Conservation (phyloP, 2,888 invertebrate species). For the Mellilla xanthometata region DNA sequence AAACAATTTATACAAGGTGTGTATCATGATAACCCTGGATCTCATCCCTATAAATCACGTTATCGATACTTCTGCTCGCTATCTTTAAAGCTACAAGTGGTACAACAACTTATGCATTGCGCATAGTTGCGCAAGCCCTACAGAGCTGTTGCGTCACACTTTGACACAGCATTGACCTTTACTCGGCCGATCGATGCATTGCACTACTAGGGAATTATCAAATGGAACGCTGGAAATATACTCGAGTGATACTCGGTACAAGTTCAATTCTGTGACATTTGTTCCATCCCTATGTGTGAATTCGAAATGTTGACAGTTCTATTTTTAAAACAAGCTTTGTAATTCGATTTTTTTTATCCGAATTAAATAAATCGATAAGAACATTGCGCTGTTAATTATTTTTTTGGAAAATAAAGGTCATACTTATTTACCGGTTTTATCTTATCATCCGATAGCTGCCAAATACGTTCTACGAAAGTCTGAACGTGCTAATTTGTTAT, state of each 20-base stretch:
- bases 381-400: too few relatives aligned
- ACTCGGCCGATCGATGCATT: slow-evolving; percentile 60
- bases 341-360: too few relatives aligned
- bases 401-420: slow-evolving; percentile 2
- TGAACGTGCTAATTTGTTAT: slow-evolving; percentile 18
- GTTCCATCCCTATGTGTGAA: too few relatives aligned
- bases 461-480: slow-evolving; percentile 19
- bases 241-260: too few relatives aligned
- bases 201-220: slow-evolving; percentile 12
- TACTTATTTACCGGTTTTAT: slow-evolving; percentile 3
- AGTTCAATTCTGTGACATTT: too few relatives aligned
- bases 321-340: too few relatives aligned
- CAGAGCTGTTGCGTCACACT: slow-evolving; percentile 22
- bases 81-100: background rate
- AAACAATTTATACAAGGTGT: too few relatives aligned
- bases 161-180: slow-evolving; percentile 68
- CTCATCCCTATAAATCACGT: background rate
- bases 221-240: too few relatives aligned
- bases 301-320: too few relatives aligned
- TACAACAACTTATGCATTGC: slow-evolving; percentile 12
- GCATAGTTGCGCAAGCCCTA: slow-evolving; percentile 12
- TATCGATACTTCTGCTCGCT: background rate
- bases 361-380: too few relatives aligned
- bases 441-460: slow-evolving; percentile 10
- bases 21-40: too few relatives aligned